phyloP scores from a whole-genome alignment of 2,888 invertebrate genomes.

The Ischnus inquisitorius region DNA sequence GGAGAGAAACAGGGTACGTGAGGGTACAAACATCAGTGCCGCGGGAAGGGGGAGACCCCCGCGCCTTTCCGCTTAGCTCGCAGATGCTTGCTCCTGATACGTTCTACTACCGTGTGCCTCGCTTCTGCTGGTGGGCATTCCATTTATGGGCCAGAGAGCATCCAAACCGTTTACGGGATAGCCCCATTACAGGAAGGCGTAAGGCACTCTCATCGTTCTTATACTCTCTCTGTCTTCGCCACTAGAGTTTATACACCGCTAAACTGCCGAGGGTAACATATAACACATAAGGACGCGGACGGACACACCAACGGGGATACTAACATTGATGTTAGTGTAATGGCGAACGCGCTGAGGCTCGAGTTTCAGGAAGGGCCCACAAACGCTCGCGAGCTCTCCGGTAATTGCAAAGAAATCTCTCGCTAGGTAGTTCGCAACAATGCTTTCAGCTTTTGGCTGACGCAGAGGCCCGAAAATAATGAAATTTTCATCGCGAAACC shows the following conservation, averaged over 20 bases:
- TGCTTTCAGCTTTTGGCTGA: background rate
- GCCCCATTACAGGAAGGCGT: constrained; percentile 72
- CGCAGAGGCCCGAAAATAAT: constrained; percentile 41
- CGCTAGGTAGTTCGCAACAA: background rate
- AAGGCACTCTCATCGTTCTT: constrained; percentile 59
- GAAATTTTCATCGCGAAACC: constrained; percentile 37
- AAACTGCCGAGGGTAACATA: constrained; percentile 58
- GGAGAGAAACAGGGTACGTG: constrained; percentile 69
- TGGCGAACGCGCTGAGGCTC: constrained; percentile 36
- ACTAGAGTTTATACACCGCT: constrained; percentile 46
- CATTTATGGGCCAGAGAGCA: constrained; percentile 82
- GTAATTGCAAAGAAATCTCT: constrained; percentile 54
- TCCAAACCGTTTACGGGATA: constrained; percentile 80
- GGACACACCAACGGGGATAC: background rate
- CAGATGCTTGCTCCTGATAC: constrained; percentile 81
- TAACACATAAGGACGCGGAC: constrained; percentile 14
- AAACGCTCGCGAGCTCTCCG: background rate
- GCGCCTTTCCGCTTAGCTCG: constrained; percentile 68
- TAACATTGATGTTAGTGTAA: constrained; percentile 11
- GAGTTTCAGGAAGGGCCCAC: constrained; percentile 49
- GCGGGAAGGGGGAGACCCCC: constrained; percentile 44
- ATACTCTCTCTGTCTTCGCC: constrained; percentile 40
- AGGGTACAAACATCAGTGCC: constrained; percentile 75
- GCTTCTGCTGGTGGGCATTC: constrained; percentile 76
- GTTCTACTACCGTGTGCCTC: constrained; percentile 67